Evolutionary conservation across 2,113 vertebrate species (phyloP).

Genomic region (Cygnus atratus): DNA sequence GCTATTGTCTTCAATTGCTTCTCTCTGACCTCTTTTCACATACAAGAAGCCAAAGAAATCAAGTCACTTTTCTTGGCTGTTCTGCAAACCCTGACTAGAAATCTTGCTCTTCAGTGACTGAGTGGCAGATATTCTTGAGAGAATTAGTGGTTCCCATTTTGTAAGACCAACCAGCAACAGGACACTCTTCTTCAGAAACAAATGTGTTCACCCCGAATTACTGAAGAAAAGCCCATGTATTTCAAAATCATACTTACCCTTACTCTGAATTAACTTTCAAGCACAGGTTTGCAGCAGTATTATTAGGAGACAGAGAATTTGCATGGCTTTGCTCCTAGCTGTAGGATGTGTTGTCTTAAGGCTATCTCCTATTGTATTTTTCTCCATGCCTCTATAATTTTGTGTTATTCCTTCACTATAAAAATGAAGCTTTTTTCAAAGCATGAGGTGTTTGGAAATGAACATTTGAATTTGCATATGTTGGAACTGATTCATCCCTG

Average conservation of each 20-base stretch:
- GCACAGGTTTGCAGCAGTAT: not conserved
- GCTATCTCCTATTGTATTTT: not conserved
- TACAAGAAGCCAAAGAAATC: not conserved
- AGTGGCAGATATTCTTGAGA: not conserved
- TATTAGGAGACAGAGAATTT: not conserved
- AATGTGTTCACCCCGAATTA: not conserved
- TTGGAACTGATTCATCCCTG: conserved; percentile 43
- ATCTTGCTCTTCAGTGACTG: not conserved
- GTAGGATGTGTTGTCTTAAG: not conserved
- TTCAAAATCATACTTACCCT: not conserved
- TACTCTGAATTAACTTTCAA: not conserved
- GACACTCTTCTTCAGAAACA: not conserved
- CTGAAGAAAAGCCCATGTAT: not conserved
- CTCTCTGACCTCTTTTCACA: not conserved
- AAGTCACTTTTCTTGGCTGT: not conserved
- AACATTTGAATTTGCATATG: conserved; percentile 46
- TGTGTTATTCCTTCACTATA: not conserved
- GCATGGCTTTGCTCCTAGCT: not conserved
- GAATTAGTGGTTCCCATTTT: not conserved
- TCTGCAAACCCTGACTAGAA: not conserved
- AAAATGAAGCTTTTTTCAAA: not conserved
- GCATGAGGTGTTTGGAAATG: conserved; percentile 35
- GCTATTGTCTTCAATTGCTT: not conserved
- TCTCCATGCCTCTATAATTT: not conserved
- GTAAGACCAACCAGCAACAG: not conserved